Evolutionary conservation across 2,113 vertebrate genomes (phyloP).

Genomic region (Prunella fulvescens): DNA sequence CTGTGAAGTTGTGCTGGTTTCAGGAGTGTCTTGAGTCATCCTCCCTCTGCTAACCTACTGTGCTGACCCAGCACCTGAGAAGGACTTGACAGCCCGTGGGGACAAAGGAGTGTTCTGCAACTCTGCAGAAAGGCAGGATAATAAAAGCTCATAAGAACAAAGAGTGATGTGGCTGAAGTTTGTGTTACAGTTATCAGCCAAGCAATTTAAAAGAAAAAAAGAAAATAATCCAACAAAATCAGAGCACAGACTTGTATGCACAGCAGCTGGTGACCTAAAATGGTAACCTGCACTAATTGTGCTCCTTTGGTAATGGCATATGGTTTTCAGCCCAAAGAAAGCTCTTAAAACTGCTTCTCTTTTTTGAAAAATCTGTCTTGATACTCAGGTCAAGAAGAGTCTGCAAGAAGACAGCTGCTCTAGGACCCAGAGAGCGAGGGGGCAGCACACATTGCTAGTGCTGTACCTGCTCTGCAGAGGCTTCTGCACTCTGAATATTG

Average conservation of each 20-base stretch:
- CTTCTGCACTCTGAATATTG: neutral
- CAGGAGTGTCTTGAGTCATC: neutral
- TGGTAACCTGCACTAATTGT: neutral
- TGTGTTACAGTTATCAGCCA: neutral
- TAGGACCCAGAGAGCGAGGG: neutral
- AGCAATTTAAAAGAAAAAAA: neutral
- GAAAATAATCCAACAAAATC: neutral
- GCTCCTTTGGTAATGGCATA: neutral
- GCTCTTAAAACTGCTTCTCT: neutral
- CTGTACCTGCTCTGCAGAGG: neutral
- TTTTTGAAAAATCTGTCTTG: neutral
- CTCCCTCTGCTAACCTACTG: neutral
- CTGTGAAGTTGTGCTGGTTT: neutral
- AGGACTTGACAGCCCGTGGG: neutral
- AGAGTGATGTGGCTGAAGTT: neutral
- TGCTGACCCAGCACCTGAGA: neutral
- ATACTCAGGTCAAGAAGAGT: neutral
- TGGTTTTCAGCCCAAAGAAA: neutral
- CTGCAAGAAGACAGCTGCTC: neutral
- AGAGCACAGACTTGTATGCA: neutral
- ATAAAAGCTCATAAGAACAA: neutral
- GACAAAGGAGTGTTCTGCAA: neutral
- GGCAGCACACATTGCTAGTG: fast-evolving
- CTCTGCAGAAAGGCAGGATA: neutral
- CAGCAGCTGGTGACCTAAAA: neutral